Base-by-base conservation (phyloP, 37 sponge, comb jelly and placozoan species). In the Axinella damicornis region DNA sequence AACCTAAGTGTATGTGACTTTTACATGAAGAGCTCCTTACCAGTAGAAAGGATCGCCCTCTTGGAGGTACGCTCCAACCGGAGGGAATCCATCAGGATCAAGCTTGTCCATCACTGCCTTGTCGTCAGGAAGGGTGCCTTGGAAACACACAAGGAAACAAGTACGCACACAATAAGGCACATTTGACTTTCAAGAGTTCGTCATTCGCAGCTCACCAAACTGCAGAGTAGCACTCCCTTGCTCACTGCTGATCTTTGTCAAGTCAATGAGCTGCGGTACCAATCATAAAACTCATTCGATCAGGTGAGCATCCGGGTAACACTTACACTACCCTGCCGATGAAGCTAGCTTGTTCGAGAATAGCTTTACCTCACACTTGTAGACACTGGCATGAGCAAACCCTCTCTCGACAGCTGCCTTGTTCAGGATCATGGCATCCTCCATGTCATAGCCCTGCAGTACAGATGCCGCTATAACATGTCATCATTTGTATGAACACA, bases 391-490 rank as follows among this genome's bases (percentile, higher is more conserved):
- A 73, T 96, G 91, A 24, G 94, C 92, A 70, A 99, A 95, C 20
- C 99, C 99, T 88, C 99, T 79, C 71, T 99, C 97, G 31, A 78
- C 70, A n/a, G 99, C 93, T 0, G 84, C 79, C 82, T 96, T 99
- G 84, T 96, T 99, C 22, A 99, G 82, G n/a, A 99, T 94, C 93
- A 99, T 94, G 27, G 99, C 99, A 88, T 99, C 99, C 59, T 99
- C 99, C 99, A 99, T 99, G 60, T 99, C 99, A 83, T 96, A 99
- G 5, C 99, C 99, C 94, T 46, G 46, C n/a, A n/a, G n/a, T n/a
- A n/a, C n/a, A n/a, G n/a, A n/a, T n/a, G n/a, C n/a, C n/a, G n/a
- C n/a, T n/a, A n/a, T n/a, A n/a, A n/a, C n/a, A n/a, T n/a, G n/a
- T n/a, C n/a, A n/a, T n/a, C n/a, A n/a, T n/a, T n/a, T n/a, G n/a